phyloP scores from a whole-genome alignment of 2,113 vertebrate genomes.

The Kobus ellipsiprymnus region DNA sequence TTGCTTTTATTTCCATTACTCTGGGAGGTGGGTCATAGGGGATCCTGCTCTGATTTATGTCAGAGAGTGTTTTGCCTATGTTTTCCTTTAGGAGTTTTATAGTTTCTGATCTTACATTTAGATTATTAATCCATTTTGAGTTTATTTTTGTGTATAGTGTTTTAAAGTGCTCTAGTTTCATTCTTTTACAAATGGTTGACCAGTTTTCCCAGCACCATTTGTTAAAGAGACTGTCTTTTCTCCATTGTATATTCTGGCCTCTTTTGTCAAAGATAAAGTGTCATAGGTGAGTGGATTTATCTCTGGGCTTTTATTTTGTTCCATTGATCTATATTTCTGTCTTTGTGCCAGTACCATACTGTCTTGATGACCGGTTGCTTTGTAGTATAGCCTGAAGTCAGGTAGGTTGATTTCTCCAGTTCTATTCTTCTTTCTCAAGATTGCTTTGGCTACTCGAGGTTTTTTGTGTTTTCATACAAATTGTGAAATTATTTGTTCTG shows the following conservation, averaged over 20 bases:
- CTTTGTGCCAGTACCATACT: background rate
- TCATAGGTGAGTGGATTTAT: background rate
- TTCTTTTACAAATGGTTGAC: background rate
- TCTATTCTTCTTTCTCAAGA: background rate
- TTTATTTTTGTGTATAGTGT: background rate
- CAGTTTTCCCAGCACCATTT: background rate
- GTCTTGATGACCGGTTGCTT: background rate
- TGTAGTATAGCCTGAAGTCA: background rate
- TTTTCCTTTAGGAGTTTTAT: background rate
- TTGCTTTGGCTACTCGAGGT: background rate
- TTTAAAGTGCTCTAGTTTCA: background rate
- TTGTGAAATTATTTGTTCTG: background rate
- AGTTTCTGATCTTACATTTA: background rate
- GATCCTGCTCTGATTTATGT: background rate
- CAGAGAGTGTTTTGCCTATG: background rate
- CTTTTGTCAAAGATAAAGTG: background rate
- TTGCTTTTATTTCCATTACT: background rate
- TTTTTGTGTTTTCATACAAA: background rate
- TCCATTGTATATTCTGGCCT: background rate
- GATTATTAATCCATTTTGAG: background rate
- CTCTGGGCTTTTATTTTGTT: background rate
- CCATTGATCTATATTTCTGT: background rate
- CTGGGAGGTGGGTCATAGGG: background rate
- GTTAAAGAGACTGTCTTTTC: background rate
- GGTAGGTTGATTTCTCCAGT: background rate